phyloP scores from a whole-genome alignment of 2,888 invertebrate genomes.

The Parnassius mnemosyne region DNA sequence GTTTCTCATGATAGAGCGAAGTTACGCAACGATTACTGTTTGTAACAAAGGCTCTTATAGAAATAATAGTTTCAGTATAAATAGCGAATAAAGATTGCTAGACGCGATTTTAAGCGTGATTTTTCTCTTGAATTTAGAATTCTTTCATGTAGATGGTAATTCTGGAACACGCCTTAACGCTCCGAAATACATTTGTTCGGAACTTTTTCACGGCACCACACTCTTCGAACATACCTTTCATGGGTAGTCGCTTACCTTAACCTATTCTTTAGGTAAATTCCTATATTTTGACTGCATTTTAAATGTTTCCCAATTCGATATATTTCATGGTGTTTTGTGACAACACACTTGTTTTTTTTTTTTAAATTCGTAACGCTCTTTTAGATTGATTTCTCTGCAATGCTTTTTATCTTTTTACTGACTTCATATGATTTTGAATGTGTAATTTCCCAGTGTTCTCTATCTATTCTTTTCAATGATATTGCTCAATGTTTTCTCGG shows the following conservation, averaged over 20 bases:
- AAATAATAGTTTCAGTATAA: slow-evolving; percentile 10
- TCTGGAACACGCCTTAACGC: slow-evolving; percentile 17
- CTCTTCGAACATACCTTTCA: slow-evolving; percentile 27
- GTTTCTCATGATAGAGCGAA: too few species aligned
- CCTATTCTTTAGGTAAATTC: background rate
- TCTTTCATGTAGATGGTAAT: slow-evolving; percentile 39
- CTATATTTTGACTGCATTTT: slow-evolving; percentile 38
- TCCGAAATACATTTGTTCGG: slow-evolving; percentile 6
- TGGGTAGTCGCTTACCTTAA: background rate
- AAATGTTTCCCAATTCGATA: slow-evolving; percentile 33
- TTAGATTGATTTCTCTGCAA: background rate
- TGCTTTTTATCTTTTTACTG: slow-evolving; percentile 23
- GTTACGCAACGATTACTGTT: background rate
- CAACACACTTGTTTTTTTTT: slow-evolving; percentile 50
- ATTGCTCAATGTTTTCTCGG: slow-evolving; percentile 72
- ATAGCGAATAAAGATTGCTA: slow-evolving; percentile 10
- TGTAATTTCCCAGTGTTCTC: slow-evolving; percentile 36
- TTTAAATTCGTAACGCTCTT: slow-evolving; percentile 3
- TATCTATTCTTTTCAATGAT: slow-evolving; percentile 64
- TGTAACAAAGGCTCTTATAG: slow-evolving; percentile 2
- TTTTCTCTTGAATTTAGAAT: slow-evolving; percentile 34
- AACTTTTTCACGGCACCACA: slow-evolving; percentile 33
- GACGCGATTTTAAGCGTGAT: slow-evolving; percentile 32
- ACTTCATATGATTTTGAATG: slow-evolving; percentile 32
- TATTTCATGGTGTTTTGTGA: slow-evolving; percentile 43